These are phyloP conservation scores for Protophormia terraenovae DNA, from an alignment of 2,888 invertebrate genomes.

Conservation along the genomic window DNA sequence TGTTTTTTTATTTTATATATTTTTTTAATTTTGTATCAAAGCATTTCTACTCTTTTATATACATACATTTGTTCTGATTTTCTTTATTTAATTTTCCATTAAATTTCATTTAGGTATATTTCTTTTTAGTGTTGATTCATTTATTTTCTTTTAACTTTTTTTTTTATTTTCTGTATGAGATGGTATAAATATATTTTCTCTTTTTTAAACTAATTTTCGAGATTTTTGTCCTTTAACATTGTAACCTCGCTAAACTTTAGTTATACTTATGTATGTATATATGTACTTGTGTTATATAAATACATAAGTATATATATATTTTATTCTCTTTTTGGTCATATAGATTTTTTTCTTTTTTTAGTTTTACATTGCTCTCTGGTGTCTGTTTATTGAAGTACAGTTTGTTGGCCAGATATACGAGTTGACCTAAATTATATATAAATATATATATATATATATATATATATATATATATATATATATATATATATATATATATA, in stretches of 20 bases:
- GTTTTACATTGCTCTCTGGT: slow-evolving; percentile 35
- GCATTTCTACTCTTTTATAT: background rate
- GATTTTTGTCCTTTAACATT: slow-evolving; percentile 54
- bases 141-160: background rate
- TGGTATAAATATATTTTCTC: too few relatives aligned
- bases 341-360: background rate
- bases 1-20: background rate
- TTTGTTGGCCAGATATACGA: slow-evolving; percentile 51
- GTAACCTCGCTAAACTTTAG: slow-evolving; percentile 46
- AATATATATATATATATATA: background rate
- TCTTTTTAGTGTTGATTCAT: slow-evolving; percentile 14
- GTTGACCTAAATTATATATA: slow-evolving; percentile 58
- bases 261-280: background rate
- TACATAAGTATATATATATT: background rate
- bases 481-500: background rate
- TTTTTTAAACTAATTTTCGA: slow-evolving; percentile 45
- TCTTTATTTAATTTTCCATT: slow-evolving; percentile 35
- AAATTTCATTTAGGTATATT: slow-evolving; percentile 41
- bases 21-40: background rate
- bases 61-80: background rate
- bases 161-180: background rate
- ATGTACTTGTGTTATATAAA: background rate
- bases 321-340: slow-evolving; percentile 2
- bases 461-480: background rate
- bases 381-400: slow-evolving; percentile 59